Evolutionary conservation across 2,113 vertebrate genomes (phyloP).

Genomic region (Oceanodroma tethys): DNA sequence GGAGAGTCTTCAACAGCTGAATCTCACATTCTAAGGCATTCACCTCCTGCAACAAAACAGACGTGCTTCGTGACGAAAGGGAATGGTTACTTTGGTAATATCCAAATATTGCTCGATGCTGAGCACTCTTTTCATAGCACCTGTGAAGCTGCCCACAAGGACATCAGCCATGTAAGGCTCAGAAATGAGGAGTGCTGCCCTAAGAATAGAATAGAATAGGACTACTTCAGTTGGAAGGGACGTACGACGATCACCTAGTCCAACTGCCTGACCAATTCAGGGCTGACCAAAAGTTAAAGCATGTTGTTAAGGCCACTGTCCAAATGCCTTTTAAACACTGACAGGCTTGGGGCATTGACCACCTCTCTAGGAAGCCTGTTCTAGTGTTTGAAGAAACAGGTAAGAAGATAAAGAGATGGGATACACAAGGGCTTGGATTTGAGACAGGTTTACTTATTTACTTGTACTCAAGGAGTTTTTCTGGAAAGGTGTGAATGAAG

Average conservation of each 20-base stretch:
- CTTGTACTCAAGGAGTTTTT: background rate
- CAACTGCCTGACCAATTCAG: background rate
- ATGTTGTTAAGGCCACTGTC: background rate
- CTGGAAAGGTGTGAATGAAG: background rate
- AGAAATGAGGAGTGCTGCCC: background rate
- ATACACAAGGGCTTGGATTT: background rate
- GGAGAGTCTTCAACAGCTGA: slow-evolving; percentile 89
- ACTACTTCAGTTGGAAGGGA: background rate
- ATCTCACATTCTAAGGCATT: slow-evolving; percentile 93
- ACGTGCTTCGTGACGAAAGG: background rate
- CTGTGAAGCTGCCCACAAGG: background rate
- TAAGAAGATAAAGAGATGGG: background rate
- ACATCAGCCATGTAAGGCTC: background rate
- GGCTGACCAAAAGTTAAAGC: background rate
- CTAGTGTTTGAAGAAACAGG: background rate
- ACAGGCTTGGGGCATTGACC: background rate
- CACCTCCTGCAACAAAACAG: slow-evolving; percentile 78
- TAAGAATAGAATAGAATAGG: background rate
- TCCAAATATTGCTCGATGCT: background rate
- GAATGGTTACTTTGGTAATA: background rate
- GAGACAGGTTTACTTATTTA: background rate
- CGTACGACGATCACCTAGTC: background rate
- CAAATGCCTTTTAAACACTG: background rate
- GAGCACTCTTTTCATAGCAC: background rate
- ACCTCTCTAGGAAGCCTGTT: background rate